Evolutionary conservation across 2,113 vertebrate species (phyloP).

Genomic region (Spea bombifrons): DNA sequence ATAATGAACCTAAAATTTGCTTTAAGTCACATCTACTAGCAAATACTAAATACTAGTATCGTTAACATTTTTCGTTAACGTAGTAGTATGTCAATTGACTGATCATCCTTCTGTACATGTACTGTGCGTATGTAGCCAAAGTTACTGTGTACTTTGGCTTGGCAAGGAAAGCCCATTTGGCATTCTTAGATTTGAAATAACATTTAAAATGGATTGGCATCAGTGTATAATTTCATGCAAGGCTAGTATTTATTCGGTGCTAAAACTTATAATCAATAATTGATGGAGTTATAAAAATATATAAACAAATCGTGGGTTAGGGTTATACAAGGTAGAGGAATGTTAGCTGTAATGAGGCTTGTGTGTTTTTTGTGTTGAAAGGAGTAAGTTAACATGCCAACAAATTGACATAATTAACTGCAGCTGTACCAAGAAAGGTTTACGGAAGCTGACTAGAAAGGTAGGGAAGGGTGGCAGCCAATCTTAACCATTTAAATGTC

Average conservation of each 20-base stretch:
- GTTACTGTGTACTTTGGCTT: background rate
- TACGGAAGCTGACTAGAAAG: background rate
- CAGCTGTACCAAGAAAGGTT: background rate
- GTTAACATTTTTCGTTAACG: no score
- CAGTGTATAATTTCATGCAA: background rate
- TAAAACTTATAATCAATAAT: no score
- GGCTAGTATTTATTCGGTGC: no score
- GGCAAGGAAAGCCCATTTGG: background rate
- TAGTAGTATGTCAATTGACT: background rate
- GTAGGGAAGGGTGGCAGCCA: background rate
- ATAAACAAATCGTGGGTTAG: background rate
- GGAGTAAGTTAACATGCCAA: background rate
- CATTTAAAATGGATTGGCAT: background rate
- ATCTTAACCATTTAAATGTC: background rate
- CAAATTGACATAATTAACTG: background rate
- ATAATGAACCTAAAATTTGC: no score
- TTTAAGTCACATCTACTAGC: no score
- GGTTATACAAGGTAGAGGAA: background rate
- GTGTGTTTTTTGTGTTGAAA: background rate
- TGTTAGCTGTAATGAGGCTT: background rate
- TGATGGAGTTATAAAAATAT: no score
- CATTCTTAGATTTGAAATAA: background rate
- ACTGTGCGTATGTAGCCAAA: background rate
- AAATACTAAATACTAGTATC: no score
- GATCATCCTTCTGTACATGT: background rate